phyloP scores from a whole-genome alignment of 2,888 invertebrate genomes.

The Rhimphoctona megacephalus region DNA sequence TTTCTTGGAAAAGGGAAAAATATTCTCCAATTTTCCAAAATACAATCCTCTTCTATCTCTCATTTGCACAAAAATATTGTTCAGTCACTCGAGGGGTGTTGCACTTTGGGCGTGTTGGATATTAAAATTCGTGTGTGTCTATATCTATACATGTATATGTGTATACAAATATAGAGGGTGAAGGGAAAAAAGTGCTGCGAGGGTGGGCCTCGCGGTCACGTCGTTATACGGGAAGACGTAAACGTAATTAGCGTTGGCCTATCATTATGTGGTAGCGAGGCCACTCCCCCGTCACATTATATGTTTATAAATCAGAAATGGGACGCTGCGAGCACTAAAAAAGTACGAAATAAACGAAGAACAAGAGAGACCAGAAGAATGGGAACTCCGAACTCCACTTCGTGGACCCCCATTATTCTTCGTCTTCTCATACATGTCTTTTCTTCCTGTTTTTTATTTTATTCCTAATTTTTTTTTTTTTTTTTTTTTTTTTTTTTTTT shows the following conservation, averaged over 20 bases:
- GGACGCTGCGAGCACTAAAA: conserved; percentile 74
- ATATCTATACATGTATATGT: background rate
- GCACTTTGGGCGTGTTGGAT: conserved; percentile 39
- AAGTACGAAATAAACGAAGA: conserved; percentile 74
- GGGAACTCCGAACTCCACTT: background rate
- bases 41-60: background rate
- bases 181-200: conserved; percentile 62
- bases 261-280: conserved; percentile 85
- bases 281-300: conserved; percentile 85
- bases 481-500: background rate
- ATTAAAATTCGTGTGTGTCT: conserved; percentile 3
- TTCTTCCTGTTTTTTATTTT: conserved; percentile 32
- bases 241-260: conserved; percentile 85
- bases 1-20: conserved; percentile 31
- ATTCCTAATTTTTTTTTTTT: conserved; percentile 23
- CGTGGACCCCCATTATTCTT: conserved; percentile 35
- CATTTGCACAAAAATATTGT: background rate
- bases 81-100: background rate
- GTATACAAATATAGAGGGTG: conserved; percentile 10
- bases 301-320: conserved; percentile 85
- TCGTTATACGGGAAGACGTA: conserved; percentile 74
- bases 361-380: conserved; percentile 56
- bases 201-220: conserved; percentile 64
- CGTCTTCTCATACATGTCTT: conserved; percentile 13
- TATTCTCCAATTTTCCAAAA: background rate